Conservation (phyloP, 92 coral and sea anemone species). For the Metridium senile region DNA sequence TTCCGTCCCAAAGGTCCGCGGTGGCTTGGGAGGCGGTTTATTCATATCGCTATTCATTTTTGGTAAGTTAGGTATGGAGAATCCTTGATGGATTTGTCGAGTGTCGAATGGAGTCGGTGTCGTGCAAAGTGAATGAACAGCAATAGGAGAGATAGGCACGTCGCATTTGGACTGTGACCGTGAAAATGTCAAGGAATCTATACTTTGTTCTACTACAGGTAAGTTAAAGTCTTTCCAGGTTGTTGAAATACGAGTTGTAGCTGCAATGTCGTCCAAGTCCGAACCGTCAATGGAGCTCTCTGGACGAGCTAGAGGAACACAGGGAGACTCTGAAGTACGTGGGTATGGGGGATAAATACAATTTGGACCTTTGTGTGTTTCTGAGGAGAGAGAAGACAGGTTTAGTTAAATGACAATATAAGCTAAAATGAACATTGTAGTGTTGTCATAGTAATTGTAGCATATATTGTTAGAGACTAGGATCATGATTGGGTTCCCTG, state of each 20-base stretch:
- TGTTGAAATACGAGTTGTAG: slow-evolving; percentile 58
- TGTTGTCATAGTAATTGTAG: too few relatives aligned
- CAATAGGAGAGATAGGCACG: slow-evolving; percentile 35
- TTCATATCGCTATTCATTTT: slow-evolving; percentile 15
- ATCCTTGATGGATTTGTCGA: too few relatives aligned
- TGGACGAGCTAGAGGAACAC: slow-evolving; percentile 84
- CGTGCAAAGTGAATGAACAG: slow-evolving; percentile 23
- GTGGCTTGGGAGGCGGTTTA: slow-evolving; percentile 80
- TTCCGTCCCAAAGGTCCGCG: slow-evolving; percentile 54
- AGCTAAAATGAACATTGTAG: too few relatives aligned
- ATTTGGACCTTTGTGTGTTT: slow-evolving; percentile 17
- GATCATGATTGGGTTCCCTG: too few relatives aligned
- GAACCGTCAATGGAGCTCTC: slow-evolving; percentile 85
- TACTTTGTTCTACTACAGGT: slow-evolving; percentile 70
- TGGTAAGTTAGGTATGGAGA: slow-evolving; percentile 11
- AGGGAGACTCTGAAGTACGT: slow-evolving; percentile 49
- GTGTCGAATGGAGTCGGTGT: slow-evolving; percentile 20
- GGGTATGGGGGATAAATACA: slow-evolving; percentile 15
- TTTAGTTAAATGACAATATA: neutral
- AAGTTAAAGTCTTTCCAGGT: slow-evolving; percentile 71
- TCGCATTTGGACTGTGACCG: slow-evolving; percentile 54
- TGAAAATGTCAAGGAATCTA: slow-evolving; percentile 52
- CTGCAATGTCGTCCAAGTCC: slow-evolving; percentile 67
- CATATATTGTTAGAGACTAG: too few relatives aligned
- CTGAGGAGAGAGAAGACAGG: slow-evolving; percentile 15